A percentile compares a stretch with the other conserved stretches of the same genome.
phyloP scores from a whole-genome alignment of 2,113 vertebrate genomes.

The Thamnophis sirtalis region DNA sequence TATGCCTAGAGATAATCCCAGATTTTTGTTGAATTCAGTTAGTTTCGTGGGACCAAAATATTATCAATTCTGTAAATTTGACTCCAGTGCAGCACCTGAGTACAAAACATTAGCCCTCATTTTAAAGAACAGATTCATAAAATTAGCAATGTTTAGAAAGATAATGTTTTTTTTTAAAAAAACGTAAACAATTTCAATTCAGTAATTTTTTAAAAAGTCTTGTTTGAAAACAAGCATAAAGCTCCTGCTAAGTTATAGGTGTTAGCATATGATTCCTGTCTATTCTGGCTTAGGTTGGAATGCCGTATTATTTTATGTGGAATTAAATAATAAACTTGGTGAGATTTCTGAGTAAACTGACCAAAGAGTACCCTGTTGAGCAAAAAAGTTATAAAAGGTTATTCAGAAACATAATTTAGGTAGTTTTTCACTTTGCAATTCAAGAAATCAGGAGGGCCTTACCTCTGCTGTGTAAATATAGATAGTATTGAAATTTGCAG shows the following conservation, averaged over 20 bases:
- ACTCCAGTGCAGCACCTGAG: neutral
- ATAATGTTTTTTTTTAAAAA: neutral
- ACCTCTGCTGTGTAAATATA: constrained; percentile 98
- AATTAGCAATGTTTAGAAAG: neutral
- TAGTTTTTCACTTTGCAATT: neutral
- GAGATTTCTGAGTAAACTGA: neutral
- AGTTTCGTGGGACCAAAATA: neutral
- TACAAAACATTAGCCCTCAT: neutral
- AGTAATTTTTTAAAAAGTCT: neutral
- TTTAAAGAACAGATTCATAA: neutral
- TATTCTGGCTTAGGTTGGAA: neutral
- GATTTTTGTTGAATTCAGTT: neutral
- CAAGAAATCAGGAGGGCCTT: neutral
- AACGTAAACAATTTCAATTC: neutral
- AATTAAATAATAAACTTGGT: neutral
- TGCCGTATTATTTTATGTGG: neutral
- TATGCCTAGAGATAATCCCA: neutral
- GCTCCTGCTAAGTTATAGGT: neutral
- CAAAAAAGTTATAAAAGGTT: neutral
- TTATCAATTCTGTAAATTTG: neutral
- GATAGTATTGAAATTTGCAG: constrained; percentile 93
- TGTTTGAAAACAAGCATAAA: neutral
- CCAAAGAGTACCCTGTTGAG: neutral
- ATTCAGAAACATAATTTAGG: neutral
- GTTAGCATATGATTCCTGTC: neutral